Evolutionary conservation across 2,888 invertebrate genomes (phyloP), one percentile per base, ranked within the genome.

Genomic region (Tineola bisselliella): DNA sequence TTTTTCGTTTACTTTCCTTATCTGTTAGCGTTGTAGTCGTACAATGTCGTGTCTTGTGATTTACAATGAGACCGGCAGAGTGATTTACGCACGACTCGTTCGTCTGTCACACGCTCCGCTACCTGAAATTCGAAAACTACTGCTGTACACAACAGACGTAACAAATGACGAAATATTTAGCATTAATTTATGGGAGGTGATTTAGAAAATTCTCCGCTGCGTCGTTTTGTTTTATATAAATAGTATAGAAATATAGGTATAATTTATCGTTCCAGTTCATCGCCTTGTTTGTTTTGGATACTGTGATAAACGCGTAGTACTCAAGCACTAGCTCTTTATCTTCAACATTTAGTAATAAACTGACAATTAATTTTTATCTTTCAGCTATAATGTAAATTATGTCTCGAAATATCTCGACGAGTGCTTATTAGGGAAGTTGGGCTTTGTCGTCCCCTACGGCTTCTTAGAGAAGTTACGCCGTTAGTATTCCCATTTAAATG

Each of bases 21-120:
- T 54, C 54, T 48, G 54, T 18, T 25, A 54, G 54, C 54, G n/a
- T 54, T 8, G 54, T 54, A 19, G 54, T 11, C 8, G 3, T 18
- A 25, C 54, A 12, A 25, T 58, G 33, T 31, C 58, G 33, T 58
- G 58, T 17, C 15, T 15, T 25, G 58, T 58, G 58, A 58, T 58
- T 58, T 58, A 58, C 58, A 33, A 33, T 30, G 31, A 15, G n/a
- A 19, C 58, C 6, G 31, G 15, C 33, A 10, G 17, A 30, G 58
- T 58, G 58, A 58, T 58, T 58, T 58, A 58, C 33, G 33, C 13
- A 3, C 18, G 58, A 12, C 31, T 58, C 17, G 31, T 31, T 58
- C 31, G 31, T 31, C 17, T 33, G 33, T 58, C 58, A 58, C 58
- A 13, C 15, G 58, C 33, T 17, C 58, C 17, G 25, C 25, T 6